Evolutionary conservation across 2,888 invertebrate genomes (phyloP).

Genomic region (Microctonus aethiopoides): DNA sequence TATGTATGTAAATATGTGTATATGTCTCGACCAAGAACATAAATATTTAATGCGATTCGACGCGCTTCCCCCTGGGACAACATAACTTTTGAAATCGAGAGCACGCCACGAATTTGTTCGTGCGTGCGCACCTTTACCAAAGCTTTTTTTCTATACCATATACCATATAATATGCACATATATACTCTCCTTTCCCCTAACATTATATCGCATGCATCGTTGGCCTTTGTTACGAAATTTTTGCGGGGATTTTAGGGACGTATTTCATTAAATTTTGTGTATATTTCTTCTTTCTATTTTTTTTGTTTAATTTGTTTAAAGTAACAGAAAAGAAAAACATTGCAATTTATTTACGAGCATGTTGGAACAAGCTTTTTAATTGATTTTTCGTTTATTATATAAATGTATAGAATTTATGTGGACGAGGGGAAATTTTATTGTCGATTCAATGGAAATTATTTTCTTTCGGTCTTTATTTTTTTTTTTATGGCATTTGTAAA

Average conservation of each 20-base stretch:
- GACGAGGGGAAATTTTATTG: neutral
- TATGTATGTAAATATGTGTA: neutral
- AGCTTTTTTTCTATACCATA: neutral
- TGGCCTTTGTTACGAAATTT: constrained; percentile 29
- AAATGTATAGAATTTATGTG: no score
- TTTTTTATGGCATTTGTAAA: neutral
- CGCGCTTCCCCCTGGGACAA: constrained; percentile 42
- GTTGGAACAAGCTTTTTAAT: neutral
- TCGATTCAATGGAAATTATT: neutral
- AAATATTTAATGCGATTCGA: constrained; percentile 48
- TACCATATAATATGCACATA: no score
- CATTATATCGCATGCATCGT: constrained; percentile 21
- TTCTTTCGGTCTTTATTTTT: neutral
- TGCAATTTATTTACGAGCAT: no score
- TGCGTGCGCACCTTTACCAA: constrained; percentile 23
- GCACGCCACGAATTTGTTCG: constrained; percentile 38
- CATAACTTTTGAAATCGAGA: constrained; percentile 45
- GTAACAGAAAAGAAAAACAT: no score
- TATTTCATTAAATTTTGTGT: neutral
- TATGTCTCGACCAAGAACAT: constrained; percentile 37
- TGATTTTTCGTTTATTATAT: neutral
- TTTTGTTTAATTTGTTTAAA: no score
- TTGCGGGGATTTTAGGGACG: constrained; percentile 4
- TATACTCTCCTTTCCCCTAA: neutral
- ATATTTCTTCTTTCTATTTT: neutral